Evolutionary conservation across 2,797 vertebrate genomes (phyloP), one percentile per base, ranked within the genome.

Genomic region (Staurois parvus): DNA sequence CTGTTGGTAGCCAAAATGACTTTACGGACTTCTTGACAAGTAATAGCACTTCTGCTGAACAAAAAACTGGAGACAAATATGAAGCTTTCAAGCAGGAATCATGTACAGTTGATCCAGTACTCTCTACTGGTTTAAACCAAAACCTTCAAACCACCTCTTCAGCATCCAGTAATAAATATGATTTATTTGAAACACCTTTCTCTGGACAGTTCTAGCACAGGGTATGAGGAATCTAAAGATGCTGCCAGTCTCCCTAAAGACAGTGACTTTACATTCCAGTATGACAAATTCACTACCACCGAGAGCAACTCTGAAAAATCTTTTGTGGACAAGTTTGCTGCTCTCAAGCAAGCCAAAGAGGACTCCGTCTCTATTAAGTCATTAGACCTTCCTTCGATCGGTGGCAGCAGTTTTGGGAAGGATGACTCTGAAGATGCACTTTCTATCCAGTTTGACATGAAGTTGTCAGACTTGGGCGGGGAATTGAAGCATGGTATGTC

Each of bases 401-500:
- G 98, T 6, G 97, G 98, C 89, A 99, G 98, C 95, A 99, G 98
- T 2, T 94, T 95, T 4, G 98, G 98, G 86, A 98, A 98, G 91
- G 98, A 99, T 82, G 98, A 99, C 93, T 99, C 98, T 0, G 98
- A 99, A 95, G 98, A 99, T 4, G 96, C 98, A 0, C 96, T 99
- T 17, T 99, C 98, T 73, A 96, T 98, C 91, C 98, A 99, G 94
- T 96, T 99, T 95, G 98, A 99, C 96, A 98, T 99, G 97, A 99
- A 99, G 95, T 92, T 99, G 92, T 96, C 97, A 80, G 98, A 99
- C 92, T 95, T 98, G 93, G 97, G 97, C 87, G 98, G 98, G 91
- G 98, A 99, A 94, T 96, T 99, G 95, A 99, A 99, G 93, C 98
- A 99, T 86, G 98, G 97, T 95, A 97, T 98, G 96, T 99, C 98